Base-by-base conservation (phyloP, 2,888 invertebrate genomes). In the Lamellibrachia columna region DNA sequence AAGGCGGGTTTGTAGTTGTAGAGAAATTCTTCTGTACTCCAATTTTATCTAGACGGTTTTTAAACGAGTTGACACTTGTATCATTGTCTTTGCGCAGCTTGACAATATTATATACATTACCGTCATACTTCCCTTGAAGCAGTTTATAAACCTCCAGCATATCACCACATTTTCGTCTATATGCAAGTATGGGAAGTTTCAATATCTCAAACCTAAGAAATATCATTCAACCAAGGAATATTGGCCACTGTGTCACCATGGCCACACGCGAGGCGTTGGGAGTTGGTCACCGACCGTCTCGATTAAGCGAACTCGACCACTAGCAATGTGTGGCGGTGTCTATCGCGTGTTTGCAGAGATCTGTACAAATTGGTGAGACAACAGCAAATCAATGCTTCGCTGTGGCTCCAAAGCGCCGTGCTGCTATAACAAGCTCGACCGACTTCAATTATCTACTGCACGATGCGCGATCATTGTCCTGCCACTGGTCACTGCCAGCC, bases 321-420 rank as follows among this genome's bases (percentile, higher is more conserved):
- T 75, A n/a, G n/a, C 75, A 75, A 22, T n/a, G 75, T 75, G 22
- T n/a, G 75, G 75, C 75, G 75, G 15, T n/a, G 75, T 22, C 75
- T 75, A 75, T 75, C 75, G 75, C 75, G 22, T 75, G 75, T 75
- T 75, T 75, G 75, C 75, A 75, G 75, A 75, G 75, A 22, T 75
- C 75, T 22, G 75, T 15, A 75, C 75, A 75, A 75, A 75, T 75
- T 75, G 75, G 75, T 75, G 75, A 75, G 75, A 75, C 75, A 75
- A 75, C 75, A n/a, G 75, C 22, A n/a, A 75, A 75, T 75, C 75
- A 75, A 75, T 75, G 75, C 75, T 22, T 75, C 75, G 40, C 40
- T 0, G 40, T 40, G 40, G 40, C 40, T 40, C 40, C 40, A 40
- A 75, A 22, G 15, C 22, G 75, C 22, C 75, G 75, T n/a, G 75